These are phyloP conservation scores for Phyllostomus hastatus DNA, from an alignment of 2,113 vertebrate species.

Conservation along the genomic window DNA sequence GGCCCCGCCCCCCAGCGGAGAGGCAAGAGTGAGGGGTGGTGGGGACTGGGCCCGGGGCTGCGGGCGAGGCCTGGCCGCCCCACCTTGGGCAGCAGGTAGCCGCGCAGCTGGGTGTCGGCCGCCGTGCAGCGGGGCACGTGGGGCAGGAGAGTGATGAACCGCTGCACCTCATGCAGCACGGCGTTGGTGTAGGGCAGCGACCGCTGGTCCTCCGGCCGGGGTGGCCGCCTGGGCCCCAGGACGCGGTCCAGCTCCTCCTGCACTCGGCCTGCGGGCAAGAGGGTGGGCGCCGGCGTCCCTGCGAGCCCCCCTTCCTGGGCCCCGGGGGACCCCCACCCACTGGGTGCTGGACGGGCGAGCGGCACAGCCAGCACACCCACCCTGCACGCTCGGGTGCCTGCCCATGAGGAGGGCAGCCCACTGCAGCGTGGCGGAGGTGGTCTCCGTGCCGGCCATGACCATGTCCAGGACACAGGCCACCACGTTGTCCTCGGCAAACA, in stretches of 20 bases:
- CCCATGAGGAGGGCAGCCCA: conserved; percentile 91
- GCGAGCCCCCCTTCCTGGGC: rapidly evolving
- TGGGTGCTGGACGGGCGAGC: rapidly evolving
- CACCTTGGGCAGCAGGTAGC: conserved; percentile 85
- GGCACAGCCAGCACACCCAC: conserved; percentile 73
- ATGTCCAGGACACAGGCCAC: conserved; percentile 90
- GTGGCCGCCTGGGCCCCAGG: conserved; percentile 56
- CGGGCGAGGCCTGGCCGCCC: not conserved
- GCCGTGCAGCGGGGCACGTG: conserved; percentile 76
- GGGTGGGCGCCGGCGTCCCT: rapidly evolving
- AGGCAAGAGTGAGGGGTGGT: not conserved
- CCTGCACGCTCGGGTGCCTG: conserved; percentile 86
- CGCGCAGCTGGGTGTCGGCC: conserved; percentile 72
- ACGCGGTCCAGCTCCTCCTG: conserved; percentile 80
- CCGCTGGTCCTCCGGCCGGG: conserved; percentile 73
- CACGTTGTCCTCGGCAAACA: conserved; percentile 85
- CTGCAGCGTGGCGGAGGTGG: conserved; percentile 89
- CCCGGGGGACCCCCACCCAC: rapidly evolving
- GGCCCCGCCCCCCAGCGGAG: rapidly evolving
- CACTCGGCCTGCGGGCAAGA: conserved; percentile 71
- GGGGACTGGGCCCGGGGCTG: too few relatives aligned
- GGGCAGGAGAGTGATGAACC: conserved; percentile 88
- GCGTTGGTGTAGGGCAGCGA: conserved; percentile 87
- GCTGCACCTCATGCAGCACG: conserved; percentile 91
- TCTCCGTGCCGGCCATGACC: conserved; percentile 93